Evolutionary conservation across 2,797 vertebrate species (phyloP).

Genomic region (Sebastes hubbsi): DNA sequence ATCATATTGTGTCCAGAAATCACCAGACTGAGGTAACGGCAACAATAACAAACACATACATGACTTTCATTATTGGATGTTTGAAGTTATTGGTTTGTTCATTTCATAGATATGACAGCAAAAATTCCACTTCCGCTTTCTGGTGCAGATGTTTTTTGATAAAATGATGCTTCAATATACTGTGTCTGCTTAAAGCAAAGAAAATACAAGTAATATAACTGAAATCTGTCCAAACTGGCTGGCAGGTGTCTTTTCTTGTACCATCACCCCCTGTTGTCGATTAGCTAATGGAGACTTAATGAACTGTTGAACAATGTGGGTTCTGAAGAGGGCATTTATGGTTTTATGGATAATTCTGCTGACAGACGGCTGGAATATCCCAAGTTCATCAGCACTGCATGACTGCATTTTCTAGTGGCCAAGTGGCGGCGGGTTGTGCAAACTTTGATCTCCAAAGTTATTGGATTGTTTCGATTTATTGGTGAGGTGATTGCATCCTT

Average conservation of each 20-base stretch:
- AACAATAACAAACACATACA: conserved; percentile 13
- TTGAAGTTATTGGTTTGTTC: conserved; percentile 9
- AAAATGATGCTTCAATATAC: conserved; percentile 2
- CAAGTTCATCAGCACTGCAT: conserved; percentile 39
- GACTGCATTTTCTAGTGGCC: conserved; percentile 10
- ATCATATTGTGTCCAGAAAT: neutral
- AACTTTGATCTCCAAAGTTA: conserved; percentile 21
- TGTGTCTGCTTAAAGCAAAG: neutral
- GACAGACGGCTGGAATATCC: conserved; percentile 18
- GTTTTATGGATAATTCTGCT: conserved; percentile 38
- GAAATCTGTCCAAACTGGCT: neutral
- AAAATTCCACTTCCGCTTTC: neutral
- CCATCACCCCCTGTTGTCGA: neutral
- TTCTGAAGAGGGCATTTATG: conserved; percentile 32
- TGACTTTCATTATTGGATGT: conserved; percentile 1
- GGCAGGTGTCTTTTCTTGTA: neutral
- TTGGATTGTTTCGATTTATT: conserved; percentile 24
- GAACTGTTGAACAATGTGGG: conserved; percentile 39
- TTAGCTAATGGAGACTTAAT: conserved; percentile 43
- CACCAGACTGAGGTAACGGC: neutral
- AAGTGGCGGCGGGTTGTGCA: neutral
- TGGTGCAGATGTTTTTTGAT: neutral
- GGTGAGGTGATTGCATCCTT: conserved; percentile 20
- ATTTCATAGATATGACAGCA: neutral
- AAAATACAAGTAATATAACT: neutral